A percentile compares a stretch with the other conserved stretches of the same genome.
Evolutionary conservation across 2,888 invertebrate genomes (phyloP).

Genomic region (Apodemia zela): DNA sequence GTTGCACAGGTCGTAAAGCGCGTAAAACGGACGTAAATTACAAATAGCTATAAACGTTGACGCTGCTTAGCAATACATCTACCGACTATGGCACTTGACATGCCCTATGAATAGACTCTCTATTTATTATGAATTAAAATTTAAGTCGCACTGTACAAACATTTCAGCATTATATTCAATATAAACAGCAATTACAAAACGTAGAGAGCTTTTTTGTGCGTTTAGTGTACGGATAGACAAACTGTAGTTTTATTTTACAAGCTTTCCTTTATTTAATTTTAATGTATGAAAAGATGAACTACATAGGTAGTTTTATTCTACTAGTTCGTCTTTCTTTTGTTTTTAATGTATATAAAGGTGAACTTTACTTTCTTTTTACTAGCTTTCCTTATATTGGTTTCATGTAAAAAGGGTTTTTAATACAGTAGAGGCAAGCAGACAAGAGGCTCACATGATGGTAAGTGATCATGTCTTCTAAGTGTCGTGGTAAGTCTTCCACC

Average conservation of each 20-base stretch:
- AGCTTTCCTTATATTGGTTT: too few species aligned
- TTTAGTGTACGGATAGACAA: background rate
- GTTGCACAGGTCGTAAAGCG: constrained; percentile 48
- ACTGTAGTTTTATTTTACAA: background rate
- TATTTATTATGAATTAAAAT: constrained; percentile 16
- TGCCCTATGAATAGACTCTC: constrained; percentile 22
- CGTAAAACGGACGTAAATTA: constrained; percentile 53
- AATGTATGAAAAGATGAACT: background rate
- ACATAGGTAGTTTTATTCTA: background rate
- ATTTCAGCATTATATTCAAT: constrained; percentile 6
- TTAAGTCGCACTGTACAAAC: constrained; percentile 10
- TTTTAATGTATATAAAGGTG: background rate
- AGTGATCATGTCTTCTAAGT: too few species aligned
- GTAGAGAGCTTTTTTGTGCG: background rate
- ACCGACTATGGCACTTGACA: constrained; percentile 25
- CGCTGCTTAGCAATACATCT: constrained; percentile 35
- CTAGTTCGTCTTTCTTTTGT: background rate
- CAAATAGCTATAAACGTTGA: constrained; percentile 49
- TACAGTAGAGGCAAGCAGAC: too few species aligned
- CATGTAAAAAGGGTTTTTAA: too few species aligned
- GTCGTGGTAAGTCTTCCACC: too few species aligned
- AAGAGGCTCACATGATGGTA: too few species aligned
- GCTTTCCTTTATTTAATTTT: background rate
- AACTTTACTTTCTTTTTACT: too few species aligned
- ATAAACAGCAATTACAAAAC: constrained; percentile 3